Evolutionary conservation across 1,140 invertebrate species (phyloP), one percentile per base, ranked within the genome.

Genomic region (Pseudomyrmex dendroicus): DNA sequence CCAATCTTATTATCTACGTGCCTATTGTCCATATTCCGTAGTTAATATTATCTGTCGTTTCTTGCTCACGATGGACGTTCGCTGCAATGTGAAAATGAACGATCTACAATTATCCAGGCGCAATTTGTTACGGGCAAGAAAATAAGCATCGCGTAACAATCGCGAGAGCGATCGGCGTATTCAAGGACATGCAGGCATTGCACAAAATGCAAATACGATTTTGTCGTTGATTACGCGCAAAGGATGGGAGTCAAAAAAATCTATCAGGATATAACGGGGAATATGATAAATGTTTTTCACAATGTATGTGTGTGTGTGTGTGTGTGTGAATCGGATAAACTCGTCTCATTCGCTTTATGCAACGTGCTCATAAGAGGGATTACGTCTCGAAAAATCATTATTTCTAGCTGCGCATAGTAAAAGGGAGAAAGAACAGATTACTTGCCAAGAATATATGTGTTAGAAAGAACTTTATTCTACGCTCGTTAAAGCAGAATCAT

Each of bases 201-300:
- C 76, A 70, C 76, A 50, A 80, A 72, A 80, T 80, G 76, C 54
- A 80, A 80, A 80, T 80, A 72, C 8, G 22, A 80, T 80, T 80
- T 80, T 72, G 54, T 70, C 68, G 76, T 61, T 22, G 56, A 70
- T 78, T 48, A 68, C 52, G 44, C 44, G 73, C 17, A 50, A 67
- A 12, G 15, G n/a, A 20, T 44, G 44, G 35, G 48, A 10, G 15
- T 48, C 22, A 48, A 20, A 80, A 59, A 80, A 72, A 80, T 67
- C 73, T 50, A 72, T 80, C 76, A 80, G 66, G 76, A 80, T 80
- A 20, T 59, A 72, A 80, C 44, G 66, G n/a, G 66, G n/a, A 66
- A 22, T 46, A 68, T 62, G 44, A 70, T 72, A 35, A 70, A 72
- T 20, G 35, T 70, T 20, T 35, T 35, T 35, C 35, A 35, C 13